These are phyloP conservation scores for Podarcis lilfordi DNA, from an alignment of 2,797 vertebrate genomes.

Conservation along the genomic window DNA sequence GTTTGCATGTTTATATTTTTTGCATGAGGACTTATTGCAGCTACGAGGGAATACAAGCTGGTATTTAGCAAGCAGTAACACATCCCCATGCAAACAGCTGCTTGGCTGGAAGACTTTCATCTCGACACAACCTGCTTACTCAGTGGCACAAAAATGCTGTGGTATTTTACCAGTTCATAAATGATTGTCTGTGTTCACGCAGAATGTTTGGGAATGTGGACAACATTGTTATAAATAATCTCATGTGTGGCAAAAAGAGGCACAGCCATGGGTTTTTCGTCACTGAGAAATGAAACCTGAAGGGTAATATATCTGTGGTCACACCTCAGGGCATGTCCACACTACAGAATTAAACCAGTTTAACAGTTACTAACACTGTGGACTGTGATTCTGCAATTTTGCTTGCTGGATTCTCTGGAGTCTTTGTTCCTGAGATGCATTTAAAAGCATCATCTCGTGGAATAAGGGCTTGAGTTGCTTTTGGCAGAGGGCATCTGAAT, in stretches of 20 bases:
- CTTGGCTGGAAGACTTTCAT: not conserved
- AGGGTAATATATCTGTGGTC: not conserved
- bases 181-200: not conserved
- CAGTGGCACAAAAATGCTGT: not conserved
- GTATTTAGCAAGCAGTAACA: not conserved
- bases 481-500: not conserved
- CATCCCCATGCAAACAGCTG: not conserved
- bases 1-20: not conserved
- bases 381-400: not conserved
- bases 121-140: not conserved
- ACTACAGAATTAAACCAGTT: not conserved
- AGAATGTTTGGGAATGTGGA: not conserved
- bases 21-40: not conserved
- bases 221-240: not conserved
- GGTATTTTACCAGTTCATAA: not conserved
- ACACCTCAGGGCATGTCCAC: not conserved
- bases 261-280: not conserved
- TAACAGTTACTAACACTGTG: not conserved
- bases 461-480: not conserved
- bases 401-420: not conserved
- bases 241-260: not conserved
- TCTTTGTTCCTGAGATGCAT: not conserved
- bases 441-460: not conserved
- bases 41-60: not conserved
- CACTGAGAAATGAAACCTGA: not conserved